phyloP scores from a whole-genome alignment of 2,888 invertebrate species.

The Cancer borealis region DNA sequence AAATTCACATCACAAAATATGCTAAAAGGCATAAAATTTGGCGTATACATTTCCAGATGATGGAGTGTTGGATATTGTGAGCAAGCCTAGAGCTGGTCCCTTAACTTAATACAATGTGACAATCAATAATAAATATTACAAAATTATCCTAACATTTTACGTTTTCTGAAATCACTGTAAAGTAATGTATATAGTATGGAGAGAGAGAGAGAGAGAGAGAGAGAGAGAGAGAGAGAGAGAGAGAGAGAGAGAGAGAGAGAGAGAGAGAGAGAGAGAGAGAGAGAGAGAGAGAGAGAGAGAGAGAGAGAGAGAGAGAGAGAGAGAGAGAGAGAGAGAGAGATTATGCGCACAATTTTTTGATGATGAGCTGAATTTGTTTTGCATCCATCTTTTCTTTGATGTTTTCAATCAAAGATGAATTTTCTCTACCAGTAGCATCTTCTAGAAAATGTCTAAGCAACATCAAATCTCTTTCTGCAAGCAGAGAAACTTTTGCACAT shows the following conservation, averaged over 20 bases:
- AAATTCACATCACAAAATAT: background rate
- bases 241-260: constrained; percentile 1
- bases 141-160: background rate
- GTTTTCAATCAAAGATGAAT: constrained; percentile 52
- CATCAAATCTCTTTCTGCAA: constrained; percentile 67
- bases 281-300: no score
- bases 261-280: background rate
- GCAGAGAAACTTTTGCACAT: constrained; percentile 21
- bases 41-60: background rate
- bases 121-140: constrained; percentile 15
- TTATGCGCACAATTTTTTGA: constrained; percentile 67
- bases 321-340: background rate
- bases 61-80: background rate
- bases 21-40: background rate
- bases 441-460: constrained; percentile 67
- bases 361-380: constrained; percentile 63
- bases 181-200: background rate
- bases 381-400: constrained; percentile 70
- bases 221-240: constrained; percentile 1
- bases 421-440: constrained; percentile 64
- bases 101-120: background rate
- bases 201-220: background rate
- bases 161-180: background rate
- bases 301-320: background rate
- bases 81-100: background rate